Evolutionary conservation across 2,113 vertebrate species (phyloP), one percentile per base, ranked within the genome.

Genomic region (Orycteropus afer): DNA sequence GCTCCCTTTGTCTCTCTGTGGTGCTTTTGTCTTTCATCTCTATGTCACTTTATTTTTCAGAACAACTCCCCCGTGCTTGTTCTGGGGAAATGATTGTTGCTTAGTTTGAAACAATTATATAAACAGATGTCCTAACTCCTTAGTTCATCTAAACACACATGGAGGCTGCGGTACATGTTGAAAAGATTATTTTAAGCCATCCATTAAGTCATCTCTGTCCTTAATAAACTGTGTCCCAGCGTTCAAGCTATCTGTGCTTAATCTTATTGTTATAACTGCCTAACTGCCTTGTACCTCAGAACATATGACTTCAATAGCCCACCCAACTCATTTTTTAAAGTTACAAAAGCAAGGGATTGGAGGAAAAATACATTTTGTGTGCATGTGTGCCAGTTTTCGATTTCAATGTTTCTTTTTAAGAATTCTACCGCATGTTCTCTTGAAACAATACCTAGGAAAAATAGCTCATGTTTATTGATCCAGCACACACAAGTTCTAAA

Each of bases 31-130:
- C 85, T 95, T 92, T 77, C 22, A 57, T 22, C 45, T 84, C 69
- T 71, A n/a, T 23, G 37, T 63, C 90, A 47, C 83, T 85, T 93
- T 93, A 89, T 65, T 89, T 95, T 93, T 92, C 37, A 83, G 45
- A 92, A 85, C 34, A 93, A 69, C 2, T 45, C 22, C 37, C 37
- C 86, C 6, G 32, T 83, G 79, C 45, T 89, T 25, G 40, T 85
- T 49, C 23, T 92, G 59, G 92, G 47, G 45, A 85, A 91, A 86
- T 82, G 55, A 47, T 61, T 9, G 32, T 83, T 85, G 45, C 88
- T 71, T 73, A 40, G 13, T 65, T 86, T 90, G 76, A 83, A 95
- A 29, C 1, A 7, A 91, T 92, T 53, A 27, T 53, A 47, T 69
- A 94, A 88, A 93, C 74, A 92, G 65, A 81, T 74, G 18, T 57